A percentile compares a stretch with the other conserved stretches of the same genome.
Evolutionary conservation across 2,113 vertebrate species (phyloP).

Genomic region (Mystacornis crossleyi): DNA sequence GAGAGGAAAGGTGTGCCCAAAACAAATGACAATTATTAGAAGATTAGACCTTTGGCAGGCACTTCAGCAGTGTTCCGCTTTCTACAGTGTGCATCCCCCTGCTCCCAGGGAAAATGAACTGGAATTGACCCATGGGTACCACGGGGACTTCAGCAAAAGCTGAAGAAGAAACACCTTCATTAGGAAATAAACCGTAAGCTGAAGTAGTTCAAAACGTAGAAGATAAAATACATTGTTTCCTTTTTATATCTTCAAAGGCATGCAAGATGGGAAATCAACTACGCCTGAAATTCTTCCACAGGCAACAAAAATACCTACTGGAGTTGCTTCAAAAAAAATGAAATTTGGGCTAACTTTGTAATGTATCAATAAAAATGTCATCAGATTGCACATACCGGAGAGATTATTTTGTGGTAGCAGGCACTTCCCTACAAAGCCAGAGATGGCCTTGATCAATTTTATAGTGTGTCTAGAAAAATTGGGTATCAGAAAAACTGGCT

Average conservation of each 20-base stretch:
- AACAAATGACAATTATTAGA: neutral
- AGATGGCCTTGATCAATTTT: constrained; percentile 36
- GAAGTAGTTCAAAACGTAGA: neutral
- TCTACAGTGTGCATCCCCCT: neutral
- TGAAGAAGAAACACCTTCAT: neutral
- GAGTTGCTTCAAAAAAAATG: constrained; percentile 46
- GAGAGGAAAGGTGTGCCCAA: neutral
- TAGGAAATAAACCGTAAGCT: neutral
- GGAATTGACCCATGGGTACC: neutral
- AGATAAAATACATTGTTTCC: constrained; percentile 45
- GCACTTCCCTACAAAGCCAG: constrained; percentile 5
- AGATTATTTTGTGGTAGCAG: constrained; percentile 8
- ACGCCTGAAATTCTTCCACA: constrained; percentile 12
- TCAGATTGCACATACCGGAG: neutral
- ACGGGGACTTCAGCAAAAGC: neutral
- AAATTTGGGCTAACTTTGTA: constrained; percentile 38
- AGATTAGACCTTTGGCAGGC: neutral
- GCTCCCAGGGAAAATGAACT: constrained; percentile 1
- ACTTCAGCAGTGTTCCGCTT: neutral
- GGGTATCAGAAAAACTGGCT: neutral
- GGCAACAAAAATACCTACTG: constrained; percentile 4
- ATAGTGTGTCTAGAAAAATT: constrained; percentile 32
- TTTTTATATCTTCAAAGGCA: constrained; percentile 15
- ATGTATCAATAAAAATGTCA: constrained; percentile 55
- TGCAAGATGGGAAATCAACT: constrained; percentile 10